Evolutionary conservation across 2,888 invertebrate genomes (phyloP).

Genomic region (Cordylochernes scorpioides): DNA sequence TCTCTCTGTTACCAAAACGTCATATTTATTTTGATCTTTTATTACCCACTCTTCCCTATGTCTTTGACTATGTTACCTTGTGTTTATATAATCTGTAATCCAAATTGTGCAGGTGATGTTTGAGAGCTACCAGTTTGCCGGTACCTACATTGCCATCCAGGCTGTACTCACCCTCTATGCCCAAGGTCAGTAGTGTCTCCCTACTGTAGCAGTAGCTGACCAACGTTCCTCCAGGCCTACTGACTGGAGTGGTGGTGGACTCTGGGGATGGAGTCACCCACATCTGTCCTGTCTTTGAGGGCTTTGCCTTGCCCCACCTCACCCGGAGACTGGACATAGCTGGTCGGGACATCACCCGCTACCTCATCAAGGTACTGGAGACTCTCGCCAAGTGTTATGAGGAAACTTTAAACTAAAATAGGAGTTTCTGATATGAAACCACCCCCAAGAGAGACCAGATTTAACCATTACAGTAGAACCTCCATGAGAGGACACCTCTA

Average conservation of each 20-base stretch:
- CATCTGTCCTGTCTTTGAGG: conserved; percentile 95
- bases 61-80: no score
- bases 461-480: no score
- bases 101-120: conserved; percentile 69
- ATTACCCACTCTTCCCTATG: no score
- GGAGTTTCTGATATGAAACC: no score
- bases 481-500: no score
- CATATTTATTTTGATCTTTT: no score
- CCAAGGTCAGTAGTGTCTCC: conserved; percentile 32
- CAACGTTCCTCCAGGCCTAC: conserved; percentile 31
- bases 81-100: no score
- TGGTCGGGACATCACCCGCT: conserved; percentile 86
- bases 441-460: no score
- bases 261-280: conserved; percentile 98
- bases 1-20: no score
- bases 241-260: conserved; percentile 94
- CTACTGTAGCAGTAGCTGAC: not conserved
- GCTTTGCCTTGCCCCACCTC: conserved; percentile 78
- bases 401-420: not conserved
- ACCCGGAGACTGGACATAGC: conserved; percentile 86
- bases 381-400: not conserved
- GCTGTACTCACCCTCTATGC: conserved; percentile 86
- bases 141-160: conserved; percentile 81
- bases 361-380: conserved; percentile 75
- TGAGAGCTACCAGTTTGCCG: conserved; percentile 79